phyloP scores from a whole-genome alignment of 2,113 vertebrate species.

The Crotalus tigris region DNA sequence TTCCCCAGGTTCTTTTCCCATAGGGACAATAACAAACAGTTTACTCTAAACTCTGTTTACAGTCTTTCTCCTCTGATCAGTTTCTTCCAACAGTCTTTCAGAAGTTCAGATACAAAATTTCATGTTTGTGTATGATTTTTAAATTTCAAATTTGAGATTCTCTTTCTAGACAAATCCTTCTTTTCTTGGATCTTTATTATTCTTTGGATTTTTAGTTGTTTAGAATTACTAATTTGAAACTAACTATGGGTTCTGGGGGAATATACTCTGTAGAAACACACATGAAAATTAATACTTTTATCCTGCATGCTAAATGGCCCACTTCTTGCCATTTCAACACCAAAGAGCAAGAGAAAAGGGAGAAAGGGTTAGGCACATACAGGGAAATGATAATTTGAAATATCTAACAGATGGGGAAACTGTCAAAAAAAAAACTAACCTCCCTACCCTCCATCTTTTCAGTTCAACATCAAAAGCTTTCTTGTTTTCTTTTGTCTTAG shows the following conservation, averaged over 20 bases:
- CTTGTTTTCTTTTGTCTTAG: background rate
- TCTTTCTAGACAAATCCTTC: background rate
- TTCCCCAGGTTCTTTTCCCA: background rate
- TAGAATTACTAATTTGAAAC: conserved; percentile 39
- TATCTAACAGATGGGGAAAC: background rate
- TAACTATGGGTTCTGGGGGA: conserved; percentile 41
- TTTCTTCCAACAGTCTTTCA: background rate
- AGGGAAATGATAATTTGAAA: background rate
- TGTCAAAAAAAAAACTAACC: background rate
- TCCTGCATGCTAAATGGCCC: background rate
- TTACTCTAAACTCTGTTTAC: background rate
- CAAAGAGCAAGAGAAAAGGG: background rate
- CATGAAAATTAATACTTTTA: conserved; percentile 31
- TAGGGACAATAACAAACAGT: background rate
- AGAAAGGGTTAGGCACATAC: background rate
- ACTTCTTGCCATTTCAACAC: background rate
- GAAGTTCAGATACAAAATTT: background rate
- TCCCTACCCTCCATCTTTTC: background rate
- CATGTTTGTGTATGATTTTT: background rate
- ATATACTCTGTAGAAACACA: conserved; percentile 33
- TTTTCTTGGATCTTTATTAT: background rate
- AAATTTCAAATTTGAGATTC: background rate
- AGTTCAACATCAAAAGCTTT: background rate
- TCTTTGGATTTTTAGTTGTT: background rate
- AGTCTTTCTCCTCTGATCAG: background rate